Percentiles rank a stretch among this genome's conserved stretches.
Evolutionary conservation across 2,797 vertebrate genomes (phyloP).

Genomic region (Helarctos malayanus): DNA sequence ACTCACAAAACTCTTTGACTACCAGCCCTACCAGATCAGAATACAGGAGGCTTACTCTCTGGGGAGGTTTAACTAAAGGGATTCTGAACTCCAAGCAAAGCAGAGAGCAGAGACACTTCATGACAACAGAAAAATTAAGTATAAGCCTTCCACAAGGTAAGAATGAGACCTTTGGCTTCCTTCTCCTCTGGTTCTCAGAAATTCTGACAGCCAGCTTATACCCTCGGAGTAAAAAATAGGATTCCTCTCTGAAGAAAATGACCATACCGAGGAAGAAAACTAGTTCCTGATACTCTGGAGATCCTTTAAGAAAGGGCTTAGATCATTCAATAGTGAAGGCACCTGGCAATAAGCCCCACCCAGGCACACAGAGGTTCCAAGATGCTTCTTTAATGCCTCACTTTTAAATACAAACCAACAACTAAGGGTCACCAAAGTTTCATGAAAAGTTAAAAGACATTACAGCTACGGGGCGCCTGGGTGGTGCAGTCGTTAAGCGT

Average conservation of each 20-base stretch:
- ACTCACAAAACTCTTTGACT: background rate
- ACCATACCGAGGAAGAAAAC: slow-evolving; percentile 12
- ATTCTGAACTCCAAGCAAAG: background rate
- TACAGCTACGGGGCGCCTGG: too few species aligned
- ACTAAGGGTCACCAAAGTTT: background rate
- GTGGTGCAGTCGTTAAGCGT: too few species aligned
- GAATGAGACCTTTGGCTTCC: background rate
- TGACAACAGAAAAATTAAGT: slow-evolving; percentile 1
- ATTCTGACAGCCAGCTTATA: background rate
- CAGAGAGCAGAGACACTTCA: background rate
- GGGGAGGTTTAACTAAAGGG: background rate
- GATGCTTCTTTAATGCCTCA: background rate
- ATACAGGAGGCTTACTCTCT: background rate
- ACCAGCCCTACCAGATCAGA: background rate
- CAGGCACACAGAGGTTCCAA: background rate
- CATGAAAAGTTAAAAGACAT: background rate
- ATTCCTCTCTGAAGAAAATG: slow-evolving; percentile 30
- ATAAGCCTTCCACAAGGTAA: background rate
- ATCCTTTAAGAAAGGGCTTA: background rate
- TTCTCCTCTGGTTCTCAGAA: slow-evolving; percentile 49
- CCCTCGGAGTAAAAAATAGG: background rate
- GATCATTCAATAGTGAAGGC: background rate
- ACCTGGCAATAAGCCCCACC: slow-evolving; percentile 18
- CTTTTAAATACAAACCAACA: background rate
- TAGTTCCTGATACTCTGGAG: background rate